These are phyloP conservation scores for Tonatia bakeri DNA, from an alignment of 2,113 vertebrate species.

Conservation along the genomic window DNA sequence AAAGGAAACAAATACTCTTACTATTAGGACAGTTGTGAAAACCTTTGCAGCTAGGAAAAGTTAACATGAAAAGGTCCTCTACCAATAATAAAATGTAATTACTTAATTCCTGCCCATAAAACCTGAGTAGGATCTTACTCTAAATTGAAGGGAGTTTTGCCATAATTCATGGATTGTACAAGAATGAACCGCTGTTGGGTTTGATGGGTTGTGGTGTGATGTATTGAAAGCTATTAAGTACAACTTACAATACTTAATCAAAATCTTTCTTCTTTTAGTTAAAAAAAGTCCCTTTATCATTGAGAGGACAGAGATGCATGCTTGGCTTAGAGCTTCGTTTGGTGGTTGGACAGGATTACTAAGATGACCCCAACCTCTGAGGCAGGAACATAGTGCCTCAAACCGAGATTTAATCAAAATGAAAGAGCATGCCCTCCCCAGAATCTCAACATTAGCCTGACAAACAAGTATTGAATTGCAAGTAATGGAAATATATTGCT, in stretches of 20 bases:
- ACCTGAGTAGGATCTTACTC: not conserved
- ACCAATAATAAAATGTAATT: not conserved
- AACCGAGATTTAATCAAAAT: not conserved
- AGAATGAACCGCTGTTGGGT: not conserved
- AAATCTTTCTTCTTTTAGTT: constrained; percentile 99
- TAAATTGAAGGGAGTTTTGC: not conserved
- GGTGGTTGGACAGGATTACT: not conserved
- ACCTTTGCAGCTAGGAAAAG: not conserved
- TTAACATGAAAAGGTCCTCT: not conserved
- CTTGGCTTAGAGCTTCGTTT: not conserved
- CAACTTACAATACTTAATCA: constrained; percentile 99
- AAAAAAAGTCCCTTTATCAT: not conserved
- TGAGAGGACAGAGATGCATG: not conserved
- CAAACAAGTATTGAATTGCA: not conserved
- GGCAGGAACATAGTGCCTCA: not conserved
- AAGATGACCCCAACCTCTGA: not conserved
- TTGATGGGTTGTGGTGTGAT: constrained; percentile 91
- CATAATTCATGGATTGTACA: not conserved
- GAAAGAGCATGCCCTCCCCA: not conserved
- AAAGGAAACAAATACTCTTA: not conserved
- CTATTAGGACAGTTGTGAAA: not conserved
- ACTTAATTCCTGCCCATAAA: not conserved
- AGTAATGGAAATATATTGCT: not conserved
- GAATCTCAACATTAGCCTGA: not conserved
- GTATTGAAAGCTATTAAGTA: constrained; percentile 97